Base-by-base conservation (phyloP, 2,113 vertebrate genomes). In the Anthoscopus minutus region DNA sequence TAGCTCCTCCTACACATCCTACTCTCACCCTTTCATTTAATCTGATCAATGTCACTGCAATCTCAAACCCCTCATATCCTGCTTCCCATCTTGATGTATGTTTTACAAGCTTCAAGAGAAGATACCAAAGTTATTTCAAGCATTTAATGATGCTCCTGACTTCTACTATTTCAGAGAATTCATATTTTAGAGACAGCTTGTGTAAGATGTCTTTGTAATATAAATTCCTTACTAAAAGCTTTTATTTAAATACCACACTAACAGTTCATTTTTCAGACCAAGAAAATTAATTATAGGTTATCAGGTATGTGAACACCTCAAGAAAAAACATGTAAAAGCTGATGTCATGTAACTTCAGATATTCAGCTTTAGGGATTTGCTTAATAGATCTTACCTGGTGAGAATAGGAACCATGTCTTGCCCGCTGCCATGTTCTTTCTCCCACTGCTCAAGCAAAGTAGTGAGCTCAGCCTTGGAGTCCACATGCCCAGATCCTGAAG, bases 381-480 rank as follows among this genome's bases (percentile, higher is more conserved):
- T 42, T 30, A 83, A n/a, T 2, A 81, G 45, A 44, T 77, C 98
- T 97, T 96, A 99, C 99, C 99, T 99, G 81, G 99, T 99, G 73
- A 99, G 98, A 90, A 99, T 98, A 94, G 98, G 98, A 57, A 99
- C 98, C 97, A 99, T 98, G 86, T 99, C 99, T 92, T 98, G 98
- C 57, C 99, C 99, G 3, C 98, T 98, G 94, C 98, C 98, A 92
- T 99, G 99, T n/a, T 99, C 99, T 58, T 98, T 98, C 94, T 99
- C 99, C 99, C 99, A 99, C 82, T 99, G 99, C 96, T 99, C 99
- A 96, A 99, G 97, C 94, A 99, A 97, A 96, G 99, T 95, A 70
- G 99, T 99, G 95, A 99, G 98, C 98, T 99, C 99, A 93, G 99
- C 98, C 97, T 99, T 99, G 57, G 99, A 99, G 97, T 99, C 99